Evolutionary conservation across 2,113 vertebrate species (phyloP), one percentile per base, ranked within the genome.

Genomic region (Gracilinanus agilis): DNA sequence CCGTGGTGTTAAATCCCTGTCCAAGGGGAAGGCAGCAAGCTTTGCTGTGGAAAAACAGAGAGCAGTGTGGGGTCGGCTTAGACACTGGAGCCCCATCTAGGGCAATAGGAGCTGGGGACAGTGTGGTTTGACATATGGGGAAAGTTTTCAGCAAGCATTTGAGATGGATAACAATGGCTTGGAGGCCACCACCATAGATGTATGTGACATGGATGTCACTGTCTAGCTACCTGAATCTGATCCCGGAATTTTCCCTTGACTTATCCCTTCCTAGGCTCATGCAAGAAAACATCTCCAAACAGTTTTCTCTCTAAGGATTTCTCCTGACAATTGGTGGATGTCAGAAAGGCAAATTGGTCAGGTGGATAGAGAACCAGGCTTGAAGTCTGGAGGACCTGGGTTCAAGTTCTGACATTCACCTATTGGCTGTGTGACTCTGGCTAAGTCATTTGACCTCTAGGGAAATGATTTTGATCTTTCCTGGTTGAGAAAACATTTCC

Each of bases 1-100:
- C 96, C 96, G 97, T 97, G 96, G 97, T 98, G 97, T 98, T 97
- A 98, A 98, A 98, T 97, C 97, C 96, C 88, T 90, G 93, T 88
- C 93, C 90, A 0, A 96, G 95, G 95, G 97, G 97, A 96, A 95
- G 96, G 92, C 56, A 34, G 89, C 89, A 92, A 88, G 94, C 9
- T 91, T 75, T 90, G 90, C 94, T 94, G 93, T 56, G 92, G 93
- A 53, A 90, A 90, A 90, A 53, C 89, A 90, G 89, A 90, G 44
- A 53, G 44, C 89, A 90, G 89, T 90, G 89, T 83, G 89, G 89
- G 89, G 49, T 29, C 44, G 89, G 89, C 89, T 90, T 53, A 53
- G 89, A 90, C 49, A 29, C 89, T 7, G 49, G 89, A 53, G 49
- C 89, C 44, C 21, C n/a, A 83, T 83, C n/a, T n/a, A 83, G 67